Conservation (phyloP, 23 tunicate species). For the Trididemnum clinides region DNA sequence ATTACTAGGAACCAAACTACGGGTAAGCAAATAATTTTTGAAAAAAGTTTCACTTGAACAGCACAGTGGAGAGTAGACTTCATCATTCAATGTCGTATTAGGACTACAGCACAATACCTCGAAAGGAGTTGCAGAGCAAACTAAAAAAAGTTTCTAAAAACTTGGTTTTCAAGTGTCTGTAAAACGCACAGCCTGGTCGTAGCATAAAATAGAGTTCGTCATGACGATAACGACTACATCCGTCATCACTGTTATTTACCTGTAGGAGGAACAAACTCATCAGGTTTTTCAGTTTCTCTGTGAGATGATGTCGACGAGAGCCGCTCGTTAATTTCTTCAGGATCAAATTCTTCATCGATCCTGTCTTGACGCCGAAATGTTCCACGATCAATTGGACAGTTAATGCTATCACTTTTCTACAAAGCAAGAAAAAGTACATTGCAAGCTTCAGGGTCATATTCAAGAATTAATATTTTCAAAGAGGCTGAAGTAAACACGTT, state of each 20-base stretch:
- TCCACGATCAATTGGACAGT: slow-evolving; percentile 71
- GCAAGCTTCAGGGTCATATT: background rate
- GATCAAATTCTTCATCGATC: slow-evolving; percentile 81
- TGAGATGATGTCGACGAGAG: slow-evolving; percentile 44
- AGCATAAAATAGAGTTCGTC: too few species aligned
- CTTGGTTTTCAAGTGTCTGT: background rate
- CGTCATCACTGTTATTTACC: slow-evolving; percentile 1
- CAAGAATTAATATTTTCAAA: too few species aligned
- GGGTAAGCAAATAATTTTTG: too few species aligned
- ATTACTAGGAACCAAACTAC: too few species aligned
- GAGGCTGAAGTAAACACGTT: too few species aligned
- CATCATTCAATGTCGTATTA: too few species aligned
- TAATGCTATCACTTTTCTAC: slow-evolving; percentile 83
- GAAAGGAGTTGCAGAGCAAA: background rate
- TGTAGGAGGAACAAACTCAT: slow-evolving; percentile 51
- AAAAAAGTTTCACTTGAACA: too few species aligned
- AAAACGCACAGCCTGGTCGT: too few species aligned
- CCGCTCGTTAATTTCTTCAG: slow-evolving; percentile 72
- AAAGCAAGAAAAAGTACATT: background rate
- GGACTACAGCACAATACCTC: too few species aligned
- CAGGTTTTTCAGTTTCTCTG: slow-evolving; percentile 4
- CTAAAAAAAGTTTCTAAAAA: background rate
- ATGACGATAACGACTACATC: too few species aligned
- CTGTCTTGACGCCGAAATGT: slow-evolving; percentile 68
- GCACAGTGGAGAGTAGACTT: too few species aligned